phyloP scores from a whole-genome alignment of 2,113 vertebrate species.

The Butastur rufipennis region DNA sequence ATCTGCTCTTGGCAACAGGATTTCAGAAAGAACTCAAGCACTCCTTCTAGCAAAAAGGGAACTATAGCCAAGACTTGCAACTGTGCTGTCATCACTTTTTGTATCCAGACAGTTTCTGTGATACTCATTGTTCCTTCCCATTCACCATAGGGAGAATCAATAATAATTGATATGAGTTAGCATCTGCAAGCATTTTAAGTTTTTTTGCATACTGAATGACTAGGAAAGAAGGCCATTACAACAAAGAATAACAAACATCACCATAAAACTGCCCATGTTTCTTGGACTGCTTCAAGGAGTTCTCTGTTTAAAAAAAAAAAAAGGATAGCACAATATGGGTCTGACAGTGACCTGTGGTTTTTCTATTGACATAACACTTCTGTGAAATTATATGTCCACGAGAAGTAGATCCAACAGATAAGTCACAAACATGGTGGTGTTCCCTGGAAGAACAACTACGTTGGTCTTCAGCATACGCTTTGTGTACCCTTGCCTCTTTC shows the following conservation, averaged over 20 bases:
- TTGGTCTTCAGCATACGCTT: background rate
- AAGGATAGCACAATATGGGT: background rate
- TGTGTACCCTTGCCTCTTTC: background rate
- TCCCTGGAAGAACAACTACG: background rate
- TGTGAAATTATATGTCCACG: background rate
- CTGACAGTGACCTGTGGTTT: background rate
- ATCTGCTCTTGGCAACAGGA: background rate
- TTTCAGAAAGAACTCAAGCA: background rate
- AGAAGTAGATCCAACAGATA: background rate
- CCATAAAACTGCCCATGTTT: background rate
- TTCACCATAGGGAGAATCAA: background rate
- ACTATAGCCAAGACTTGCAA: background rate
- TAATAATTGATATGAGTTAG: background rate
- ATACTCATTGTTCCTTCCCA: background rate
- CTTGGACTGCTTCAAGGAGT: background rate
- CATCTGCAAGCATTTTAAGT: background rate
- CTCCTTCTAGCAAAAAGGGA: constrained; percentile 9
- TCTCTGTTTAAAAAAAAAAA: background rate
- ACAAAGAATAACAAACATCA: background rate
- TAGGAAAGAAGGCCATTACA: background rate
- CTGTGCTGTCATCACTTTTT: background rate
- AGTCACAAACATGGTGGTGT: background rate
- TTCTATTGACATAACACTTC: background rate
- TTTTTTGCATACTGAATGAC: background rate
- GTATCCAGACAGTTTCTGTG: background rate